phyloP scores from a whole-genome alignment of 2,888 invertebrate genomes.

The Dasysyrphus tricinctus region DNA sequence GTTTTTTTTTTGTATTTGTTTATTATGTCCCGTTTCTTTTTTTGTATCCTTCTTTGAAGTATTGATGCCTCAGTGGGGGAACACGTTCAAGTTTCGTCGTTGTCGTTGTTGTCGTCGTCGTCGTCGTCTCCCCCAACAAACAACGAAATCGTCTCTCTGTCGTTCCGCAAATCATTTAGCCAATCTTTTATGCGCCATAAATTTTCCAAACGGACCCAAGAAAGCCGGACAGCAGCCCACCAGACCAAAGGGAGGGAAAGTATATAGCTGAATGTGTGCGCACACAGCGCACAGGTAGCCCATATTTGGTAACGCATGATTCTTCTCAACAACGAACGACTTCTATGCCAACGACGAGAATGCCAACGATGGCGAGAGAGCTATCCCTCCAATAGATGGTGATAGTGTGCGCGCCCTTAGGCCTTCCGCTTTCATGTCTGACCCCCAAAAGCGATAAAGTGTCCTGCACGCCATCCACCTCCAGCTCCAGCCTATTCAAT shows the following conservation, averaged over 20 bases:
- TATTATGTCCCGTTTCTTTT: constrained; percentile 9
- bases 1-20: neutral
- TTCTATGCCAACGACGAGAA: constrained; percentile 5
- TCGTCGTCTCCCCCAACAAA: constrained; percentile 43
- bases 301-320: constrained; percentile 76
- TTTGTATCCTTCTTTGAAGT: constrained; percentile 52
- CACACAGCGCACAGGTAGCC: constrained; percentile 64
- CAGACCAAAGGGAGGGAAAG: constrained; percentile 33
- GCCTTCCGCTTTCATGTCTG: constrained; percentile 70
- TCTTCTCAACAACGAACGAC: constrained; percentile 38
- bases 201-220: constrained; percentile 59
- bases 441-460: constrained; percentile 63
- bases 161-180: constrained; percentile 73
- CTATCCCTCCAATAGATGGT: constrained; percentile 59
- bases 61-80: constrained; percentile 51
- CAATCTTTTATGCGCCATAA: constrained; percentile 75
- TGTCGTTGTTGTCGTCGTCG: constrained; percentile 18
- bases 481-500: neutral
- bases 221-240: constrained; percentile 46
- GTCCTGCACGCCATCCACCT: constrained; percentile 33
- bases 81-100: constrained; percentile 34
- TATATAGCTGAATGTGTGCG: neutral
- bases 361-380: constrained; percentile 26
- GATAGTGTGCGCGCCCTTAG: constrained; percentile 73
- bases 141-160: constrained; percentile 51